Evolutionary conservation across 2,888 invertebrate species (phyloP), one percentile per base, ranked within the genome.

Genomic region (Neuroscelio doddi): DNA sequence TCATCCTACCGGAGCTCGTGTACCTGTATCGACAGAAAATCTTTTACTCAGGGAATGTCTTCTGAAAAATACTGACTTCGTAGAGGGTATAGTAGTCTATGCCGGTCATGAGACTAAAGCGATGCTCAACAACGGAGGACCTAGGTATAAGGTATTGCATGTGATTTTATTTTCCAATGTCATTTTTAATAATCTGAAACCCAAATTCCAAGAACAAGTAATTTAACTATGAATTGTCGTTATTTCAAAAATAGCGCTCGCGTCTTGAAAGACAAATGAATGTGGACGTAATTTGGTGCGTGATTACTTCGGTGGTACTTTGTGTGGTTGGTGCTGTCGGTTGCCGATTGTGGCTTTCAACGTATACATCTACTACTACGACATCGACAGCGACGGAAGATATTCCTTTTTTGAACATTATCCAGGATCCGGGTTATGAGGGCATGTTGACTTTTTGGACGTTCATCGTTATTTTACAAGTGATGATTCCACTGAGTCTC

Each of bases 71-170:
- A 98, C 98, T 7, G 97, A 97, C 85, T 98, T 90, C 84, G 90
- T 98, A 32, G 98, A 98, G 84, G 98, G 98, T 56, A 93, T 98
- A 80, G 96, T 98, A 44, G 93, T 98, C 50, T 98, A 98, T 87
- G 96, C 83, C 89, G 95, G 98, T 58, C 96, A 96, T 85, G 98
- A 98, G 87, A 97, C 97, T 10, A 98, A 98, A 86, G 95, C 97
- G 12, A 95, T 98, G 95, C 89, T 98, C 66, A 98, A 98, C 86
- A 98, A 97, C 85, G 95, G 96, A 70, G 96, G 97, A 36, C 97
- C 97, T 59, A 89, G 97, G 57, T 83, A 83, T 68, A 84, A 84
- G 80, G 83, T 83, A 72, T 45, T 53, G 45, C 34, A 21, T 38
- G 3, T 38, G n/a, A 15, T 38, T 38, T 1, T 38, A 7, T 32